Evolutionary conservation across 2,113 vertebrate genomes (phyloP).

Genomic region (Scomber japonicus): DNA sequence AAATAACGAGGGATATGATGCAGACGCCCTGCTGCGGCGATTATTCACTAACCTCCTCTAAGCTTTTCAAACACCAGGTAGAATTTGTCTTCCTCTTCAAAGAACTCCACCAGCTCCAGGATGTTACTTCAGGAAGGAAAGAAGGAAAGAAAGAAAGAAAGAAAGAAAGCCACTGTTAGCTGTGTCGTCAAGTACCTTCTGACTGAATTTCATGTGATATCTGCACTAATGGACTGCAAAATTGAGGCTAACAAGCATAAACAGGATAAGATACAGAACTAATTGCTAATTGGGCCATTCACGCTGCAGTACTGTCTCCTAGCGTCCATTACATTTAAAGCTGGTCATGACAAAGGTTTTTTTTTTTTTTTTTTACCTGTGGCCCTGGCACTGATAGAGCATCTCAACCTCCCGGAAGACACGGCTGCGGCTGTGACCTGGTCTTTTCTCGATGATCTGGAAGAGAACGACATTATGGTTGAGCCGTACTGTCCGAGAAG

Average conservation of each 20-base stretch:
- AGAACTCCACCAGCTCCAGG: slow-evolving; percentile 97
- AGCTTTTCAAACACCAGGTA: slow-evolving; percentile 99
- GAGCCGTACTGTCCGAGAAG: background rate
- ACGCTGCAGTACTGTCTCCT: background rate
- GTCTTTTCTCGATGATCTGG: slow-evolving; percentile 97
- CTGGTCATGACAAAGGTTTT: background rate
- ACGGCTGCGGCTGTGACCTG: slow-evolving; percentile 93
- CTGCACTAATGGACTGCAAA: background rate
- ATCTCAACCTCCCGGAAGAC: slow-evolving; percentile 99
- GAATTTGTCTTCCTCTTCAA: slow-evolving; percentile 98
- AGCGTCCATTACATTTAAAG: background rate
- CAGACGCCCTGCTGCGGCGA: background rate
- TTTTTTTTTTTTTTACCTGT: slow-evolving; percentile 87
- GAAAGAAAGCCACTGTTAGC: background rate
- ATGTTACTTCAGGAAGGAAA: slow-evolving; percentile 88
- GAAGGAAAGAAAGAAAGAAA: background rate
- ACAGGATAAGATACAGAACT: background rate
- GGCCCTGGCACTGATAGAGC: slow-evolving; percentile 99
- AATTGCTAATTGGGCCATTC: background rate
- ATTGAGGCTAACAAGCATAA: background rate
- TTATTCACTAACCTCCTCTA: slow-evolving; percentile 88
- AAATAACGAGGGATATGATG: slow-evolving; percentile 11
- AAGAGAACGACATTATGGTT: slow-evolving; percentile 11
- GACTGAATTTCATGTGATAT: background rate
- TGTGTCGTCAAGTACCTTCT: rapidly evolving